Percentiles rank a stretch among this genome's conserved stretches.
phyloP scores from a whole-genome alignment of 2,888 invertebrate species.

The Ophion obscuratus region DNA sequence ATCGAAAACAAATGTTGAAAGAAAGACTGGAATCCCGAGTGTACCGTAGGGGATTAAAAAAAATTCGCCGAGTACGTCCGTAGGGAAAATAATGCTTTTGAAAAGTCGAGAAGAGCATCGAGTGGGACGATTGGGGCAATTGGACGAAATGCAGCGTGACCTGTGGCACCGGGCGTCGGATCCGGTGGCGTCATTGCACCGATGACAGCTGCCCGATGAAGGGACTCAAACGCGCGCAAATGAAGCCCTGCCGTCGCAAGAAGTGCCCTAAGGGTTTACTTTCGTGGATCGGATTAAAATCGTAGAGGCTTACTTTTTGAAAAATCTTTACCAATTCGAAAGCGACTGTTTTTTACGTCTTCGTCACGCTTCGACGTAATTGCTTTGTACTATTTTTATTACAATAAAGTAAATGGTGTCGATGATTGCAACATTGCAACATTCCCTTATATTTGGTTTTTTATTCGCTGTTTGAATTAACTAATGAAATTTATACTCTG shows the following conservation, averaged over 20 bases:
- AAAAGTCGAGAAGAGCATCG: slow-evolving; percentile 62
- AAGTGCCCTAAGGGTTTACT: slow-evolving; percentile 71
- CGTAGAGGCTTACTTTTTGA: neutral
- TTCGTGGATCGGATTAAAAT: slow-evolving; percentile 69
- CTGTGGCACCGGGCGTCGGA: slow-evolving; percentile 73
- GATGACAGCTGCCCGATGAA: slow-evolving; percentile 63
- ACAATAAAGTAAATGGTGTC: neutral
- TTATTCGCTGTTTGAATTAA: neutral
- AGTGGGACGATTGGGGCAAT: slow-evolving; percentile 70
- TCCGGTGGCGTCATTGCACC: slow-evolving; percentile 76
- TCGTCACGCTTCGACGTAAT: neutral
- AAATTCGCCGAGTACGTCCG: neutral
- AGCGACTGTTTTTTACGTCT: neutral
- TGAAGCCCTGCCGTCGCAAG: slow-evolving; percentile 70
- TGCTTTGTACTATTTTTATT: neutral
- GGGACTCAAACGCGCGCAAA: slow-evolving; percentile 75
- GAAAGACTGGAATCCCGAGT: neutral
- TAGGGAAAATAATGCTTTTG: neutral
- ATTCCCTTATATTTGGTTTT: neutral
- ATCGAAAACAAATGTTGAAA: neutral
- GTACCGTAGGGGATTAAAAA: neutral
- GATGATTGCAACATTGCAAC: neutral
- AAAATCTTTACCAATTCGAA: neutral
- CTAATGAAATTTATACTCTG: too few species aligned
- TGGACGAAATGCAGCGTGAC: slow-evolving; percentile 74